These are phyloP conservation scores for Phyllotreta cruciferae DNA, from an alignment of 2,888 invertebrate genomes.

Conservation along the genomic window DNA sequence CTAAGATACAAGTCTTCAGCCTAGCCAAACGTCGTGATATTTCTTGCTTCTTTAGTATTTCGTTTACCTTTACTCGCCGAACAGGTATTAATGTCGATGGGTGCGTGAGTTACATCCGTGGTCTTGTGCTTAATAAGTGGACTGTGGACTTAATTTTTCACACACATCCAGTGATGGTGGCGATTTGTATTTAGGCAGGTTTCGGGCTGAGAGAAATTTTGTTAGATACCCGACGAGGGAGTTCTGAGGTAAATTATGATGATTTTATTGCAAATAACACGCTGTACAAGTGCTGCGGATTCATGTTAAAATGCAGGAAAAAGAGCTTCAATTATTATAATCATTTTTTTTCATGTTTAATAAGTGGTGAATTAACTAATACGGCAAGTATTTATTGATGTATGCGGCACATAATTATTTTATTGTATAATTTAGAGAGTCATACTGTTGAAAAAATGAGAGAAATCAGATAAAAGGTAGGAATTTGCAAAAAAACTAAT, in stretches of 20 bases:
- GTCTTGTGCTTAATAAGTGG: conserved; percentile 21
- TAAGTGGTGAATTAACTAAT: no score
- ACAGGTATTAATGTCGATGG: conserved; percentile 38
- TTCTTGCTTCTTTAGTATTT: conserved; percentile 43
- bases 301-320: no score
- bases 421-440: no score
- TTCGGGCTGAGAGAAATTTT: conserved; percentile 1
- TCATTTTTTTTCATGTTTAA: no score
- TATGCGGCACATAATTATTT: no score
- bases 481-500: no score
- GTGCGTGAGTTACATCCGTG: conserved; percentile 12
- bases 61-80: conserved; percentile 39
- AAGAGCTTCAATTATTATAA: no score
- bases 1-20: conserved; percentile 30
- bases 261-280: no score
- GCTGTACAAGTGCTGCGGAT: no score
- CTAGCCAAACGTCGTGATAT: conserved; percentile 29
- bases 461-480: no score
- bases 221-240: background rate
- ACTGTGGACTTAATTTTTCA: conserved; percentile 26
- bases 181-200: background rate
- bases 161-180: conserved; percentile 9
- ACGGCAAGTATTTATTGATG: no score
- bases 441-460: no score
- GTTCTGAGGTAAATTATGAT: background rate